phyloP scores from a whole-genome alignment of 2,113 vertebrate species.

The Vimba vimba region DNA sequence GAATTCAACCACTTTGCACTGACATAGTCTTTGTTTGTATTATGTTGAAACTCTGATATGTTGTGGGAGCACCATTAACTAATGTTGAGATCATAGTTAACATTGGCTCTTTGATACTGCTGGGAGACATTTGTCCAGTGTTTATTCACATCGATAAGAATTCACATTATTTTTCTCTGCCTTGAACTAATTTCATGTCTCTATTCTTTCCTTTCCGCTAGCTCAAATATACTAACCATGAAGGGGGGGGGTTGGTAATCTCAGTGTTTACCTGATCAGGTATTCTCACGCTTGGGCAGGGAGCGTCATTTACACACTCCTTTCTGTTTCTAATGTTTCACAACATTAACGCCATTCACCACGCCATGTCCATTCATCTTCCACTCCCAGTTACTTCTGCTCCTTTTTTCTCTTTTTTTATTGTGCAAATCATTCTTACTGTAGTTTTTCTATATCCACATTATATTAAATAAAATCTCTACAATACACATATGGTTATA shows the following conservation, averaged over 20 bases:
- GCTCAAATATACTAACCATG: constrained; percentile 13
- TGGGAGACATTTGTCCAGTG: background rate
- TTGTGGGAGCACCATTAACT: constrained; percentile 1
- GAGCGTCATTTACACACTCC: background rate
- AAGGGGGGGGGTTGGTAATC: background rate
- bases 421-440: constrained; percentile 1
- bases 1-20: constrained; percentile 1
- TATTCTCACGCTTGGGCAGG: background rate
- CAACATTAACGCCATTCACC: background rate
- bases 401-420: background rate
- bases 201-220: background rate
- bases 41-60: constrained; percentile 15
- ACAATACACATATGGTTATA: background rate
- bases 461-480: background rate
- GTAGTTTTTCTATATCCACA: background rate
- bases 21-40: constrained; percentile 18
- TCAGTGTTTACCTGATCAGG: constrained; percentile 2
- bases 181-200: background rate
- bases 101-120: background rate
- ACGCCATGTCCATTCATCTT: background rate
- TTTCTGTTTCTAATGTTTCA: background rate
- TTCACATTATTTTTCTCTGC: background rate
- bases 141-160: constrained; percentile 20
- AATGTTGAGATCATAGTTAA: constrained; percentile 2
- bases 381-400: background rate